Evolutionary conservation across 2,888 invertebrate genomes (phyloP).

Genomic region (Rhopalosiphum nymphaeae): DNA sequence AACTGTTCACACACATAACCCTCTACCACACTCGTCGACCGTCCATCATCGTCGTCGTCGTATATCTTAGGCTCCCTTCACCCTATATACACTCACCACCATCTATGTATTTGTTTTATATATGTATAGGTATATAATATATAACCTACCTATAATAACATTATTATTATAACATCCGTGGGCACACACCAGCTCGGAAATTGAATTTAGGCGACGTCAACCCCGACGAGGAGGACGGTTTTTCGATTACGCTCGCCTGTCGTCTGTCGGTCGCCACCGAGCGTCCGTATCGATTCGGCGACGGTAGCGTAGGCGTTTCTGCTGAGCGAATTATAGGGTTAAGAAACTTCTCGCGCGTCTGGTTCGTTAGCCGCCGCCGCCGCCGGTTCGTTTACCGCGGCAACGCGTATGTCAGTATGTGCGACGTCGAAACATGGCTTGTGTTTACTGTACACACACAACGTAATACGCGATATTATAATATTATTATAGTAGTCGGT

Average conservation of each 20-base stretch:
- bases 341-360: conserved; percentile 56
- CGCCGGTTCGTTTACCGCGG: conserved; percentile 35
- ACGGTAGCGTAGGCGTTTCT: conserved; percentile 54
- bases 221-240: conserved; percentile 33
- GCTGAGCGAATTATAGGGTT: conserved; percentile 45
- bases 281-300: conserved; percentile 56
- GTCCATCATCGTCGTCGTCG: neutral
- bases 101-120: neutral
- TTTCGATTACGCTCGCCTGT: conserved; percentile 59
- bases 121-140: conserved; percentile 12
- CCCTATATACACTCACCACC: neutral
- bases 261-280: conserved; percentile 32
- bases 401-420: neutral
- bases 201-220: conserved; percentile 57
- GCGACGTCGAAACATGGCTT: neutral
- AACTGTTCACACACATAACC: neutral
- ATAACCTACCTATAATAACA: neutral
- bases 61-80: neutral
- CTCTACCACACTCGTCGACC: neutral
- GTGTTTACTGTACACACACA: neutral
- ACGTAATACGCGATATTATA: neutral
- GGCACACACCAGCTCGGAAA: conserved; percentile 26
- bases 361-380: conserved; percentile 40
- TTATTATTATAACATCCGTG: conserved; percentile 11
- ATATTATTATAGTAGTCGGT: neutral